Base-by-base conservation (phyloP, 2,888 invertebrate species). In the Campoplex capitator region DNA sequence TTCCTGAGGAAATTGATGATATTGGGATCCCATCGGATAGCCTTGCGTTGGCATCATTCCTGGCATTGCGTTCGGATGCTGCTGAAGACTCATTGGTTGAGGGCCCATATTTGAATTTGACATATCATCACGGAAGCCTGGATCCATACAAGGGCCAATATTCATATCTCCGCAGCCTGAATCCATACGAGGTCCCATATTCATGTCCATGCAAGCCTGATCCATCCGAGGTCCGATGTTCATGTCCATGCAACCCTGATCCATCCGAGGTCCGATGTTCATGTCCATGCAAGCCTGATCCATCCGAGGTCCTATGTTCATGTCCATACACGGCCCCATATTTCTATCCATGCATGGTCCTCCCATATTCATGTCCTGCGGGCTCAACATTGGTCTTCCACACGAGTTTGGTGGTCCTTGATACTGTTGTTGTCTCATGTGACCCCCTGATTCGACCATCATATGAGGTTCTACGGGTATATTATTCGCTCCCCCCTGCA, bases 381-480 rank as follows among this genome's bases (percentile, higher is more conserved):
- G 88, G 73, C 80, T 88, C 62, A 88, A 71, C 73, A 88, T 81
- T 23, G 87, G 84, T 18, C 88, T 74, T 1, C 82, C 74, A 7
- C 83, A 83, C 13, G 84, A 79, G 71, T 86, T 87, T 8, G 56
- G 89, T 85, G 23, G 88, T 80, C 67, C 90, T 85, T 88, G 83
- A 32, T 87, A 88, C 38, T 86, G 84, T 35, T 77, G 13, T 2
- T 76, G 58, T 71, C 85, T 83, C 89, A 71, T 86, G 88, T 38
- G 88, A 75, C 78, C 75, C 3, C 42, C 88, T 67, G 86, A 87
- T 0, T 88, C 84, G 68, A 78, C 84, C 67, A 89, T 88, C 74
- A 77, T 84, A 56, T 89, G 90, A 3, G 88, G 77, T n/a, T 91
- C 91, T 76, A 90, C 87, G 0, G 84, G 84, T 7, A 62, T 58